Conservation (phyloP, 2,888 invertebrate species). For the Catocala nupta region DNA sequence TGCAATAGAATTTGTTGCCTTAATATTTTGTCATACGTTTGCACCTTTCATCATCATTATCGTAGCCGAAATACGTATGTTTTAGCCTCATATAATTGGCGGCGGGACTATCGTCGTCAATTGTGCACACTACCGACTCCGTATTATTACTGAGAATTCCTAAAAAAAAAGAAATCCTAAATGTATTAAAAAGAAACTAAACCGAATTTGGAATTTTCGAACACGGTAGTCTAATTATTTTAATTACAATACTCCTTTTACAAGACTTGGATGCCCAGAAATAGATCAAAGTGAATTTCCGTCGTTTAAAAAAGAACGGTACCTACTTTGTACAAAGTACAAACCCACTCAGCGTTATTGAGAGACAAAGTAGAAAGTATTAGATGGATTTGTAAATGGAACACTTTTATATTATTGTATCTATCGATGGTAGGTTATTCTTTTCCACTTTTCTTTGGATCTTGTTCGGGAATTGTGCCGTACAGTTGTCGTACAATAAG, state of each 20-base stretch:
- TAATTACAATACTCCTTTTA: slow-evolving; percentile 29
- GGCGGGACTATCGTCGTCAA: no score
- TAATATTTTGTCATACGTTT: no score
- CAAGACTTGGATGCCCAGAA: slow-evolving; percentile 19
- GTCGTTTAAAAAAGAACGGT: slow-evolving; percentile 10
- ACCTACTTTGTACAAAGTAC: slow-evolving; percentile 9
- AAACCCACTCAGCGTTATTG: slow-evolving; percentile 15
- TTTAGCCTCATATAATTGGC: no score
- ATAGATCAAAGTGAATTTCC: slow-evolving; percentile 27
- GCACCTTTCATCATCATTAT: no score
- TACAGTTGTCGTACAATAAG: slow-evolving; percentile 13
- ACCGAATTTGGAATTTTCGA: neutral
- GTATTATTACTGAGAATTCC: no score
- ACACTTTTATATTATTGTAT: slow-evolving; percentile 19
- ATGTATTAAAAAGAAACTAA: neutral
- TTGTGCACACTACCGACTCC: no score
- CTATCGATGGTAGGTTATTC: slow-evolving; percentile 1
- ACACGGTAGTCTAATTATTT: slow-evolving; percentile 21
- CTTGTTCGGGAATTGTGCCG: slow-evolving; percentile 1
- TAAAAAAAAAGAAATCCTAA: no score
- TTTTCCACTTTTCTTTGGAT: slow-evolving; percentile 11
- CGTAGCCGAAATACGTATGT: no score
- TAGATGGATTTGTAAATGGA: slow-evolving; percentile 26
- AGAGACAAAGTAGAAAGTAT: slow-evolving; percentile 25
- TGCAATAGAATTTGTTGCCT: no score